Base-by-base conservation (phyloP, 2,797 vertebrate species). In the Tapirus indicus region DNA sequence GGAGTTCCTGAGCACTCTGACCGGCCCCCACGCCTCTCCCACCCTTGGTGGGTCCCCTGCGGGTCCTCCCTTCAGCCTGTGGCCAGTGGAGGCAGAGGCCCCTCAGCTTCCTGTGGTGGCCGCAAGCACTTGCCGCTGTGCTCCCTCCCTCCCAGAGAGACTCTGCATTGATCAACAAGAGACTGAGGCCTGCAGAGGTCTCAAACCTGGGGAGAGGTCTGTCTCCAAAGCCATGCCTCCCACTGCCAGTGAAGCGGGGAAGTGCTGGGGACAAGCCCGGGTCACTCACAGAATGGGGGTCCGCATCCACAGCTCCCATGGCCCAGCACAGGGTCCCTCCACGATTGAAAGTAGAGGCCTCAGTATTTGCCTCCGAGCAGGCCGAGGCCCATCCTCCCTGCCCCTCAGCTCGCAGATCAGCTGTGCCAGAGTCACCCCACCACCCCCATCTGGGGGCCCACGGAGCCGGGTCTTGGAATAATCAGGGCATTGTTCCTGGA, bases 61-160 rank as follows among this genome's bases (percentile, higher is more conserved):
- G 0, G 35, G 41, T 20, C 7, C 29, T 75, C 27, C 29, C 74
- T 18, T 77, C 56, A 11, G 54, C 32, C 74, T 12, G 77, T 17
- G 41, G 20, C n/a, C 60, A 10, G 25, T 35, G 32, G n/a, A 60
- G 14, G 44, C 32, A 54, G 47, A 52, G 32, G 21, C 5, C 17
- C 27, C 7, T 18, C 1, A 4, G 41, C n/a, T 79, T 88, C 41
- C 75, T 25, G 62, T 1, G 0, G 27, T 5, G 11, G 14, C 6
- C 0, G 0, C 1, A 21, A 13, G n/a, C 56, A 12, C 35, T 41
- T 2, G 17, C n/a, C 27, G 4, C n/a, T 8, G 38, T 3, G 25
- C 5, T 13, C 35, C 13, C 12, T 3, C 27, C n/a, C n/a, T 11
- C 6, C 35, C 5, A 2, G 27, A 13, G 10, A 74, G 35, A 27